A percentile compares a stretch with the other conserved stretches of the same genome.
Conservation (phyloP, 2,113 vertebrate genomes). For the Heterotis niloticus region DNA sequence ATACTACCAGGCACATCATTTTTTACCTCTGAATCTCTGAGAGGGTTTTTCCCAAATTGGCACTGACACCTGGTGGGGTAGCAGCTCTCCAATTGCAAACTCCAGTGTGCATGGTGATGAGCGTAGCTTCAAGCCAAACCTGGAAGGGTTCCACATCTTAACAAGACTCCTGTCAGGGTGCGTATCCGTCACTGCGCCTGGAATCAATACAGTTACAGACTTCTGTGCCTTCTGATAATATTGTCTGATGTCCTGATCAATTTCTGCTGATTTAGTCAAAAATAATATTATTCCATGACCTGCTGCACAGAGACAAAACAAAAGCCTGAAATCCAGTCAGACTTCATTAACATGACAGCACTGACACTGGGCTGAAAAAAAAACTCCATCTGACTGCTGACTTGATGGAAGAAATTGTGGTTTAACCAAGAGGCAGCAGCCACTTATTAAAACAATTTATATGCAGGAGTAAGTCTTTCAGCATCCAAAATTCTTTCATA, state of each 20-base stretch:
- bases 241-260: constrained; percentile 58
- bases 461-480: no score
- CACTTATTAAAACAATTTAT: no score
- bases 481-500: no score
- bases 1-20: not conserved
- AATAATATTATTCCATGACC: constrained; percentile 47
- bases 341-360: not conserved
- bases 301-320: not conserved
- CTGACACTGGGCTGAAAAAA: constrained; percentile 3
- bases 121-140: constrained; percentile 55
- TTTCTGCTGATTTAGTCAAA: constrained; percentile 57
- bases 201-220: constrained; percentile 57
- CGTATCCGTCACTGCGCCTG: constrained; percentile 48
- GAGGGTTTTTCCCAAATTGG: constrained; percentile 52
- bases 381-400: no score
- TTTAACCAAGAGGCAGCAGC: not conserved
- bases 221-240: constrained; percentile 56
- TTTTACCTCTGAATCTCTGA: constrained; percentile 7
- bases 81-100: constrained; percentile 54
- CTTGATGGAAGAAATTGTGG: not conserved
- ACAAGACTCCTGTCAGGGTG: constrained; percentile 61
- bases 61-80: constrained; percentile 41
- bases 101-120: constrained; percentile 54
- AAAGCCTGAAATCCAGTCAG: not conserved
- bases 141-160: constrained; percentile 53